Evolutionary conservation across 2,888 invertebrate genomes (phyloP).

Genomic region (Cerastoderma edule): DNA sequence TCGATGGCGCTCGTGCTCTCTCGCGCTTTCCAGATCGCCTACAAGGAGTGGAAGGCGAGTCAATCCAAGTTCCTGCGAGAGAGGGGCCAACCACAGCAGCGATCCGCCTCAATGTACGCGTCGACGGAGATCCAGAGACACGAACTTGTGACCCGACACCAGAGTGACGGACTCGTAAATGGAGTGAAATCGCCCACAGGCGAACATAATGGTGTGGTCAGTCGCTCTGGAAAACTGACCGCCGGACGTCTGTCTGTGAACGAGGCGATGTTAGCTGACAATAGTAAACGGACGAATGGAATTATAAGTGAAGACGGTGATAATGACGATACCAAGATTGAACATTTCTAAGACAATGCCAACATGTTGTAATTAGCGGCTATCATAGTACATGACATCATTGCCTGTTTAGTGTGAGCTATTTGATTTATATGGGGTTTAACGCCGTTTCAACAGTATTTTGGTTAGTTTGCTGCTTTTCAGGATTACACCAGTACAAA

Average conservation of each 20-base stretch:
- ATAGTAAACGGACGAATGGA: not conserved
- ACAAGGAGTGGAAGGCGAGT: conserved; percentile 77
- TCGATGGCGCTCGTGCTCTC: conserved; percentile 74
- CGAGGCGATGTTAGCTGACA: not conserved
- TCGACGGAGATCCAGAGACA: not conserved
- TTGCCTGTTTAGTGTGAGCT: too few species aligned
- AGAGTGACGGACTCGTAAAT: conserved; percentile 4
- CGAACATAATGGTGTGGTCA: too few species aligned
- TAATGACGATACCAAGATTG: too few species aligned
- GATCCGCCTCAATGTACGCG: conserved; percentile 43
- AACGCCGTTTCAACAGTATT: too few species aligned
- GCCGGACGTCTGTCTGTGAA: not conserved
- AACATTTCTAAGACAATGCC: too few species aligned
- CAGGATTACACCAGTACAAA: too few species aligned
- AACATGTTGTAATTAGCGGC: too few species aligned
- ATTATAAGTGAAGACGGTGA: not conserved
- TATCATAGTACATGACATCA: too few species aligned
- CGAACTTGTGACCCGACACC: not conserved
- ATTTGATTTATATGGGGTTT: too few species aligned
- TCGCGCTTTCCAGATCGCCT: conserved; percentile 78
- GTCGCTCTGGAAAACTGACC: not conserved
- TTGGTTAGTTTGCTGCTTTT: too few species aligned
- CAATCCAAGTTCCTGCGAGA: conserved; percentile 47
- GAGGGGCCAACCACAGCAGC: conserved; percentile 40
- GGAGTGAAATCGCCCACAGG: too few species aligned